phyloP scores from a whole-genome alignment of 1,140 invertebrate species.

The Anastrepha ludens region DNA sequence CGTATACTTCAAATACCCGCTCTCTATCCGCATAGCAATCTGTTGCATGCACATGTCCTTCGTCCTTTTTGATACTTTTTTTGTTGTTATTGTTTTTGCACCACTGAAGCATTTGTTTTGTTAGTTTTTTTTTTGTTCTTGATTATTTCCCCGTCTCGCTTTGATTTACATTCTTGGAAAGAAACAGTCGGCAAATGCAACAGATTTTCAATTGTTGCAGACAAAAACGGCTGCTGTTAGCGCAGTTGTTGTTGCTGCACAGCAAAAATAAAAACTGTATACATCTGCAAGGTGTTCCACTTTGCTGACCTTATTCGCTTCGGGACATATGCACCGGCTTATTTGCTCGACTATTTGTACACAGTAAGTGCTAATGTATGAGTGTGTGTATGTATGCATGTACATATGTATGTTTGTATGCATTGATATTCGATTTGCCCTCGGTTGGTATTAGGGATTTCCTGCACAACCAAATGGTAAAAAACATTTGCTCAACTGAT shows the following conservation, averaged over 20 bases:
- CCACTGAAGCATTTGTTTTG: conserved; percentile 42
- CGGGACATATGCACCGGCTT: conserved; percentile 5
- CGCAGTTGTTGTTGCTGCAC: not conserved
- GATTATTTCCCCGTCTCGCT: not conserved
- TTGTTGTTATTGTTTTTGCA: not conserved
- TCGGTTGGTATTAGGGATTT: not conserved
- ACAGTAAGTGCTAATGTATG: too few relatives aligned
- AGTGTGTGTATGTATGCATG: not conserved
- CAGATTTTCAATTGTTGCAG: conserved; percentile 40
- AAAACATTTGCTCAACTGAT: conserved; percentile 39
- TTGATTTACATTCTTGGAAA: conserved; percentile 41
- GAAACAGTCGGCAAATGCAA: conserved; percentile 8
- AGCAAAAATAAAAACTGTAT: not conserved
- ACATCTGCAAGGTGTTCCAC: conserved; percentile 45
- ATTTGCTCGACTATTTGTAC: not conserved
- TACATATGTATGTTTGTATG: not conserved
- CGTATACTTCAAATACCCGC: not conserved
- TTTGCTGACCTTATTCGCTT: conserved; percentile 3
- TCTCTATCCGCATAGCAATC: not conserved
- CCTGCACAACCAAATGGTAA: conserved; percentile 31
- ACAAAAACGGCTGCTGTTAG: not conserved
- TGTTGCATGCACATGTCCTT: conserved; percentile 50
- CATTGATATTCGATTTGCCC: not conserved
- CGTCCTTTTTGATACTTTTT: not conserved
- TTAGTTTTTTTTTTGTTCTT: not conserved